Percentiles rank a stretch among this genome's conserved stretches.
These are phyloP conservation scores for Channa striata DNA, from an alignment of 2,797 vertebrate genomes.

Conservation along the genomic window DNA sequence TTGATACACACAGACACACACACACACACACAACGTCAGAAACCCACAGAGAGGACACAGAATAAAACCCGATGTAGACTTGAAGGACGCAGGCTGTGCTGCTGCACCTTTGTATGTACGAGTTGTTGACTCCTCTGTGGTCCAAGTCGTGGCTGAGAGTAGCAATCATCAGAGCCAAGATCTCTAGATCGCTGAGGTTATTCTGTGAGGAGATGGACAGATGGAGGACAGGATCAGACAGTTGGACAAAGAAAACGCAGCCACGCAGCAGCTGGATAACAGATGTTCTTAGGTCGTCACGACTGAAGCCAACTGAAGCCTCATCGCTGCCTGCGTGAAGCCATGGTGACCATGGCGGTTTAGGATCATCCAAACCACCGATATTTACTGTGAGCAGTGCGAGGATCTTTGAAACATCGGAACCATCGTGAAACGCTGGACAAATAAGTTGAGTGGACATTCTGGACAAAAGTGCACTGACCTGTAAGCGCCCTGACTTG, in stretches of 20 bases:
- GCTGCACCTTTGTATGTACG: slow-evolving; percentile 93
- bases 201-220: slow-evolving; percentile 74
- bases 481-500: slow-evolving; percentile 94
- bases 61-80: slow-evolving; percentile 3
- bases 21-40: slow-evolving; percentile 22
- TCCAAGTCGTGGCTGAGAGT: slow-evolving; percentile 96
- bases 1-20: slow-evolving; percentile 65
- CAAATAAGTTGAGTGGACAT: no score
- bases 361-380: not conserved
- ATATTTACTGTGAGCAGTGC: not conserved
- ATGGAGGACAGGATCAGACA: not conserved
- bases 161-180: slow-evolving; percentile 94
- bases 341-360: no score
- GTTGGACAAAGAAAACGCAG: not conserved
- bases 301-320: slow-evolving; percentile 25
- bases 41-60: slow-evolving; percentile 1
- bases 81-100: slow-evolving; percentile 6
- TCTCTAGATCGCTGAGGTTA: slow-evolving; percentile 91
- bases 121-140: slow-evolving; percentile 98
- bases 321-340: not conserved
- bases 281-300: slow-evolving; percentile 5
- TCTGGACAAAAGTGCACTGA: no score
- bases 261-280: slow-evolving; percentile 12
- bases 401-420: not conserved
- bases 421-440: not conserved